These are phyloP conservation scores for Proteles cristata DNA, from an alignment of 2,113 vertebrate species.

Conservation along the genomic window DNA sequence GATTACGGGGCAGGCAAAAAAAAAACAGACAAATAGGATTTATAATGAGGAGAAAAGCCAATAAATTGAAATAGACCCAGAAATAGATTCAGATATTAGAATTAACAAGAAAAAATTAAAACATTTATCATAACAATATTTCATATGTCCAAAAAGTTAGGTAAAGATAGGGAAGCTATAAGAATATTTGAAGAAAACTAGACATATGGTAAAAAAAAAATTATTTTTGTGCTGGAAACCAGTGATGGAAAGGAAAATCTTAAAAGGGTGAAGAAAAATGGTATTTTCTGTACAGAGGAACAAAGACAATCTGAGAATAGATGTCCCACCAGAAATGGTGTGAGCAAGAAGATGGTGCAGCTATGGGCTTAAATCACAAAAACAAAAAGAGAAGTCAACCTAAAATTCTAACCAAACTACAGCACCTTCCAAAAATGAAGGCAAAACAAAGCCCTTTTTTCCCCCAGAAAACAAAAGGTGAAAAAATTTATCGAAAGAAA, in stretches of 20 bases:
- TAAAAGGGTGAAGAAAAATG: rapidly evolving
- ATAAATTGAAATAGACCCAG: not conserved
- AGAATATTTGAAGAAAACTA: not conserved
- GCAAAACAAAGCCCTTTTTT: not conserved
- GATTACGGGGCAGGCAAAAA: not conserved
- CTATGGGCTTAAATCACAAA: rapidly evolving
- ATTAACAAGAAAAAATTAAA: not conserved
- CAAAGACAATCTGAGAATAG: rapidly evolving
- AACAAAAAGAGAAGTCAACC: not conserved
- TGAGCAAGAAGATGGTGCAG: not conserved
- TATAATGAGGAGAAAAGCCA: not conserved
- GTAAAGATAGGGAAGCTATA: not conserved
- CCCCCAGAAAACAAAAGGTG: not conserved
- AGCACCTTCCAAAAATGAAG: not conserved
- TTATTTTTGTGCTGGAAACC: not conserved
- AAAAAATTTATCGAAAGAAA: not conserved
- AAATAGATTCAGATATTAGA: not conserved
- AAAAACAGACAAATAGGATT: not conserved
- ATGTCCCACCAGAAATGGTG: not conserved
- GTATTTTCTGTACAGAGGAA: rapidly evolving
- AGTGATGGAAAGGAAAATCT: rapidly evolving
- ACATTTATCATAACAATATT: not conserved
- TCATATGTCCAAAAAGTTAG: not conserved
- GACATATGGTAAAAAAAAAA: not conserved
- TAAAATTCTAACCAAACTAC: not conserved